Conservation (phyloP, 2,113 vertebrate species). For the Hypomesus transpacificus region DNA sequence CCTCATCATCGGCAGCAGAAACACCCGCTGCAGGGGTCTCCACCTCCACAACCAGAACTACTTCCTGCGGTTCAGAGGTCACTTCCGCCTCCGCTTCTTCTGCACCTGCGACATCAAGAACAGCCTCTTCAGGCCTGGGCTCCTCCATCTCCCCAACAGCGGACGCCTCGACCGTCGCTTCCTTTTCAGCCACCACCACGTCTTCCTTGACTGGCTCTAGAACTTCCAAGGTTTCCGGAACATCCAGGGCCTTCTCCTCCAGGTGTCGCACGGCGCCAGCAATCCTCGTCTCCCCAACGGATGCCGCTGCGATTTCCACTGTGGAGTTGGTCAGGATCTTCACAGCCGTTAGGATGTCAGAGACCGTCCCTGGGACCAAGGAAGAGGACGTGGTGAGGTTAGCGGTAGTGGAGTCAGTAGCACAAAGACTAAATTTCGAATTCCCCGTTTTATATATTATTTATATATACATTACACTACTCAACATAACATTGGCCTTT, state of each 20-base stretch:
- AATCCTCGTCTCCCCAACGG: conserved; percentile 42
- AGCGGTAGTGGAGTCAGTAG: background rate
- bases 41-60: conserved; percentile 19
- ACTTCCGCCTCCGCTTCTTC: background rate
- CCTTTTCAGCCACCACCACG: background rate
- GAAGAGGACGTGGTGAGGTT: background rate
- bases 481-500: too few species aligned
- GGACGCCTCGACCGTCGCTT: conserved; percentile 19
- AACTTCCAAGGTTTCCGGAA: background rate
- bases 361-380: conserved; percentile 31
- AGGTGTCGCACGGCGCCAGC: conserved; percentile 26
- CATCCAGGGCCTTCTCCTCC: conserved; percentile 24
- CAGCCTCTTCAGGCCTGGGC: conserved; percentile 19
- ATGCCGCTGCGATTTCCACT: conserved; percentile 59
- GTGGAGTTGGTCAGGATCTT: conserved; percentile 43
- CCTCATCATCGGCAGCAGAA: background rate
- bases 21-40: conserved; percentile 1
- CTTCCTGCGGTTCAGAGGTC: conserved; percentile 15
- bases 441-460: too few species aligned
- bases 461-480: too few species aligned
- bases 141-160: conserved; percentile 2
- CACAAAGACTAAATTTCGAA: background rate
- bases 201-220: background rate
- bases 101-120: background rate
- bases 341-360: conserved; percentile 50